A percentile compares a stretch with the other conserved stretches of the same genome.
Evolutionary conservation across 2,888 invertebrate genomes (phyloP).

Genomic region (Drosophila diplacantha): DNA sequence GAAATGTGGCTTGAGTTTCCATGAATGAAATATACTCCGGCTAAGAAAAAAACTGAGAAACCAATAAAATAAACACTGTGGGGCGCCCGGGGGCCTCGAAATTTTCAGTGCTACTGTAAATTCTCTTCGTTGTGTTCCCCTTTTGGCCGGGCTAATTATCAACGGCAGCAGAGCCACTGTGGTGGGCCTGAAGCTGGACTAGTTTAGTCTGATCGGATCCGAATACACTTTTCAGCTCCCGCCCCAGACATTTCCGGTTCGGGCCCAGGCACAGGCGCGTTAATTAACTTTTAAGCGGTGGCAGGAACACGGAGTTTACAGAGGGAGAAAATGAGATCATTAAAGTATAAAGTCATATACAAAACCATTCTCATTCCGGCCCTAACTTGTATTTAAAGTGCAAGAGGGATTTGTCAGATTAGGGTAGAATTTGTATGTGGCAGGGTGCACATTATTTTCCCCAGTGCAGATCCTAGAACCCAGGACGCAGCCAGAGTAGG

Average conservation of each 20-base stretch:
- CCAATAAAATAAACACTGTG: conserved; percentile 28
- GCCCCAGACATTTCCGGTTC: conserved; percentile 55
- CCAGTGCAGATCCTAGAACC: conserved; percentile 16
- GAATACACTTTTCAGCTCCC: conserved; percentile 18
- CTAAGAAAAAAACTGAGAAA: conserved; percentile 7
- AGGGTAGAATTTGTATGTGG: neutral
- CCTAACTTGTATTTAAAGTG: no score
- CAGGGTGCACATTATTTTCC: neutral
- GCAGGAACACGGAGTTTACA: conserved; percentile 8
- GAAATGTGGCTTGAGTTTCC: conserved; percentile 5
- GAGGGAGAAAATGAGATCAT: neutral
- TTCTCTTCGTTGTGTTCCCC: conserved; percentile 35
- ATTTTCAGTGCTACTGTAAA: conserved; percentile 53
- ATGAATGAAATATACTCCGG: conserved; percentile 27
- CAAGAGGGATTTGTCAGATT: no score
- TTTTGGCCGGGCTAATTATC: conserved; percentile 50
- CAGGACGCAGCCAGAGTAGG: neutral
- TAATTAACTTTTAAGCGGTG: conserved; percentile 70
- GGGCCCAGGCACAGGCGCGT: conserved; percentile 44
- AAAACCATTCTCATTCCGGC: no score
- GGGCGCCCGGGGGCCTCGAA: conserved; percentile 35
- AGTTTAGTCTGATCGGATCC: conserved; percentile 25
- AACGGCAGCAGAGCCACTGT: conserved; percentile 7
- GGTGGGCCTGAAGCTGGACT: conserved; percentile 22
- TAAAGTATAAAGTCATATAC: neutral